Conservation (phyloP, 1,140 invertebrate genomes). For the Bombus confusus region DNA sequence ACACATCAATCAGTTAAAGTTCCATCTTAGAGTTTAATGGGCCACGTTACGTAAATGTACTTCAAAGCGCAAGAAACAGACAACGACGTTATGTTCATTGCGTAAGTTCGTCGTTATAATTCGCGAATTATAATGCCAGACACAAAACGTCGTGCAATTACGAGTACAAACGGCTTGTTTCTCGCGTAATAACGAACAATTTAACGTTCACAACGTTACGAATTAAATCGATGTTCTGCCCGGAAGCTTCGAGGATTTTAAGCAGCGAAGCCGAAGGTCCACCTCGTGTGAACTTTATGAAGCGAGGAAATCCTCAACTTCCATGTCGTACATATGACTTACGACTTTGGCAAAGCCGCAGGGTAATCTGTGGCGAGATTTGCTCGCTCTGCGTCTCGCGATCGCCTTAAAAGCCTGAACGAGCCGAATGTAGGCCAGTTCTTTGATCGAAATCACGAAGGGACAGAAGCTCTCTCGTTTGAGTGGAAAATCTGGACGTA, state of each 20-base stretch:
- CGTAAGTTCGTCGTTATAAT: not conserved
- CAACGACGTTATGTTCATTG: not conserved
- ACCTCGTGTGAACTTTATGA: not conserved
- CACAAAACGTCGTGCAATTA: not conserved
- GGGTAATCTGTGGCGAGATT: conserved; percentile 27
- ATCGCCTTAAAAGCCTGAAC: conserved; percentile 40
- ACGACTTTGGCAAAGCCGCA: not conserved
- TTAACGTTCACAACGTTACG: not conserved
- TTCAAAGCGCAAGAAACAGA: not conserved
- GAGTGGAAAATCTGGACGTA: not conserved
- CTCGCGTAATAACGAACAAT: not conserved
- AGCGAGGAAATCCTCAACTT: not conserved
- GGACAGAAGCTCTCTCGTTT: not conserved
- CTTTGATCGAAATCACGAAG: conserved; percentile 14
- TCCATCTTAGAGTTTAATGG: too few species aligned
- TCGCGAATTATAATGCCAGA: too few species aligned
- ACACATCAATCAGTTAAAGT: not conserved
- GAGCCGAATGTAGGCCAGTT: conserved; percentile 35
- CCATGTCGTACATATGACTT: too few species aligned
- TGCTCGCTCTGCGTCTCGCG: not conserved
- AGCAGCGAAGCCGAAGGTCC: not conserved
- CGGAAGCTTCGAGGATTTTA: not conserved
- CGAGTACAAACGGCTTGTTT: too few species aligned
- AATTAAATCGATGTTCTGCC: not conserved
- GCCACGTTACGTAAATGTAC: not conserved